Evolutionary conservation across 2,888 invertebrate genomes (phyloP).

Genomic region (Chirona hameri): DNA sequence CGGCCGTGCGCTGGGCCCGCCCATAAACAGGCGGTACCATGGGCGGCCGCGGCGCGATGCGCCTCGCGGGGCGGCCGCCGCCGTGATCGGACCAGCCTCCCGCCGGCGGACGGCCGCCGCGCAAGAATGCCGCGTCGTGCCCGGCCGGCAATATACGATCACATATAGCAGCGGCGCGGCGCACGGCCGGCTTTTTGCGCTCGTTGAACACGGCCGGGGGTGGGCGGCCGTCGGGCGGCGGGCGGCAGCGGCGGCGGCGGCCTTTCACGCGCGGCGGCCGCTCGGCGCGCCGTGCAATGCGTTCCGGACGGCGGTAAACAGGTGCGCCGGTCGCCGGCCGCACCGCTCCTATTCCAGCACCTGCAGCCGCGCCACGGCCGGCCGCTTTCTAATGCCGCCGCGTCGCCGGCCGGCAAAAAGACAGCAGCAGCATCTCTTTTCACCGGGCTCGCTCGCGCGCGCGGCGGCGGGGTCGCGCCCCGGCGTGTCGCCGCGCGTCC

Average conservation of each 20-base stretch:
- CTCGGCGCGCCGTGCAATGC: background rate
- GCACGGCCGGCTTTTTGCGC: conserved; percentile 13
- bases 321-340: background rate
- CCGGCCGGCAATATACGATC: conserved; percentile 23
- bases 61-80: background rate
- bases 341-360: background rate
- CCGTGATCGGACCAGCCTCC: conserved; percentile 1
- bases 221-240: background rate
- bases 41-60: background rate
- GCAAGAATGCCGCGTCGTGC: conserved; percentile 24
- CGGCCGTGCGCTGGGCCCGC: too few species aligned
- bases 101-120: background rate
- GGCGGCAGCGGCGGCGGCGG: background rate
- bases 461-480: background rate
- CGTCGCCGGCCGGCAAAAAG: conserved; percentile 6
- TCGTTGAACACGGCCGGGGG: conserved; percentile 13
- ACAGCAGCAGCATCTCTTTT: background rate
- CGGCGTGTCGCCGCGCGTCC: background rate
- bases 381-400: conserved; percentile 12
- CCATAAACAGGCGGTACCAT: background rate
- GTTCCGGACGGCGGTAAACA: conserved; percentile 7
- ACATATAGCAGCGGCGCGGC: conserved; percentile 6
- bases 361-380: background rate
- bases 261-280: conserved; percentile 6
- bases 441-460: background rate